These are phyloP conservation scores for Trissolcus brochymenae DNA, from an alignment of 2,888 invertebrate species.

Conservation along the genomic window DNA sequence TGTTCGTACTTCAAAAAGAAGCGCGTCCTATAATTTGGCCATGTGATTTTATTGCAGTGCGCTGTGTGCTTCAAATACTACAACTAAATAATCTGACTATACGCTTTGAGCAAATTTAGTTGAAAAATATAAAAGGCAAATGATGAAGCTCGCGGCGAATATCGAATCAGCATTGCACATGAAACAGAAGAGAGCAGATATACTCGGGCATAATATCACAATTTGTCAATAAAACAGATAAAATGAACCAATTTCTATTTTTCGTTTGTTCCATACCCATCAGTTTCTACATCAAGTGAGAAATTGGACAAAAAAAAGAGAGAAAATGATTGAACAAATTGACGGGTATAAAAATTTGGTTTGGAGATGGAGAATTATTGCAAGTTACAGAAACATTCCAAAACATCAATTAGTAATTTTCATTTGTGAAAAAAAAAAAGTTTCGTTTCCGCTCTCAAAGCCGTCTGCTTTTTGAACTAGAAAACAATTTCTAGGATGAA, in stretches of 20 bases:
- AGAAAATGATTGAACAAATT: background rate
- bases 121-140: constrained; percentile 30
- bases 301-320: background rate
- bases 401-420: constrained; percentile 9
- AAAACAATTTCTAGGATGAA: constrained; percentile 45
- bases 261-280: background rate
- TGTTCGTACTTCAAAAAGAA: constrained; percentile 13
- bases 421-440: constrained; percentile 3
- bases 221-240: constrained; percentile 21
- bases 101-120: constrained; percentile 22
- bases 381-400: background rate
- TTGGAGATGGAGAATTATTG: too few species aligned
- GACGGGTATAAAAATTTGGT: constrained; percentile 7
- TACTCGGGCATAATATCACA: constrained; percentile 22
- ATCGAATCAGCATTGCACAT: constrained; percentile 36
- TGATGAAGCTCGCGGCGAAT: constrained; percentile 34
- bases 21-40: background rate
- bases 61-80: constrained; percentile 14
- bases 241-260: background rate
- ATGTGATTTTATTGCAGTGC: constrained; percentile 6
- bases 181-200: constrained; percentile 37
- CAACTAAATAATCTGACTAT: constrained; percentile 25
- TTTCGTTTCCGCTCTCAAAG: constrained; percentile 9
- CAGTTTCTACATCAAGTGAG: background rate
- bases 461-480: constrained; percentile 15